Evolutionary conservation across 2,888 invertebrate genomes (phyloP), one percentile per base, ranked within the genome.

Genomic region (Chouioia cunea): DNA sequence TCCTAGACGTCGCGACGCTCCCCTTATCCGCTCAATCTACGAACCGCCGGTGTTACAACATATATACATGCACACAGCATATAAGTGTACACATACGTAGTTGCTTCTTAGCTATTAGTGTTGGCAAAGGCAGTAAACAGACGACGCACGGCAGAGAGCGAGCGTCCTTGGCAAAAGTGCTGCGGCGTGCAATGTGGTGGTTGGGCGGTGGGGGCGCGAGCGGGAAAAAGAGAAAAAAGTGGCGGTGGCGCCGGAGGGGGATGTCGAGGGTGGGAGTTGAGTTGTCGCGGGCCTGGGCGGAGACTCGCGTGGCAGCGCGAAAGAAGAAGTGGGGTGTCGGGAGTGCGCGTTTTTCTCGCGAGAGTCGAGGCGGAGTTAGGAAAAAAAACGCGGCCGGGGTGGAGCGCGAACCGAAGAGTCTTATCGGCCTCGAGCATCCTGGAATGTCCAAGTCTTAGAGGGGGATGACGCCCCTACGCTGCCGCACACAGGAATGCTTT

Each of bases 281-380:
- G 65, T 54, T 27, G 52, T 22, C 36, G 54, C 48, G 48, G 27
- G 69, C 72, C 50, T 76, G 75, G 71, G 75, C 74, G 73, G 73
- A 76, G 71, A 71, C 69, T 69, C 16, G 20, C 56, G 64, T 15
- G 16, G 56, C 36, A 52, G 50, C 60, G 73, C 60, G 50, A 70
- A 77, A 76, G 59, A 23, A 62, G 76, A 76, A 79, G 80, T 78
- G 77, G 69, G 78, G 77, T 71, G 57, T 47, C 53, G 56, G 50
- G 48, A 52, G 72, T 57, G 47, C 69, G 65, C 66, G 67, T 70
- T 66, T 50, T 62, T 57, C 44, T 59, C 23, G 46, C 58, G 47
- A 73, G 73, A 73, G 75, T 72, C 74, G 64, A 82, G 83, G 83
- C 83, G 83, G 82, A 79, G 83, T 83, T 74, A 77, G 56, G 74